phyloP scores from a whole-genome alignment of 2,113 vertebrate species.

The Tragulus kanchil region DNA sequence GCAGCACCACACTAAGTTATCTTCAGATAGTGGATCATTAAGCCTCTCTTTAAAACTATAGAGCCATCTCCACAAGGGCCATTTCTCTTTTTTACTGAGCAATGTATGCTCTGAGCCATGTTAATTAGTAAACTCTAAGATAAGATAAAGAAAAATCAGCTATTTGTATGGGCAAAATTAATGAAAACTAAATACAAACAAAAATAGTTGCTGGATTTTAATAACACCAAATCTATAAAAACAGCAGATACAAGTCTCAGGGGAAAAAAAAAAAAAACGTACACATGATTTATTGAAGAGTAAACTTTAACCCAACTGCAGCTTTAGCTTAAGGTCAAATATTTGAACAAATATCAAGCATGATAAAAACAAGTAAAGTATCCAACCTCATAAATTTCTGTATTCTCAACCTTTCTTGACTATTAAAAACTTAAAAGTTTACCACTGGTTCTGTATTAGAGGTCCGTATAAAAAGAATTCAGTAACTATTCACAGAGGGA shows the following conservation, averaged over 20 bases:
- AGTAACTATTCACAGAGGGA: constrained; percentile 6
- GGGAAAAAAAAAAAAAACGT: constrained; percentile 17
- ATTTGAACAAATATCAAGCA: background rate
- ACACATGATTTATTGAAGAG: background rate
- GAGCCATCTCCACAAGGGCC: background rate
- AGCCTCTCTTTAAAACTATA: constrained; percentile 46
- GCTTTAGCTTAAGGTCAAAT: constrained; percentile 1
- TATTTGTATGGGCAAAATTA: constrained; percentile 45
- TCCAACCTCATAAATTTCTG: background rate
- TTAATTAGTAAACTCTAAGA: constrained; percentile 35
- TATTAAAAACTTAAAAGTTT: background rate
- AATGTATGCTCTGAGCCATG: background rate
- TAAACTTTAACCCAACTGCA: background rate
- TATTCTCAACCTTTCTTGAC: constrained; percentile 1
- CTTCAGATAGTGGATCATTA: constrained; percentile 43
- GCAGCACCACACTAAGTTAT: constrained; percentile 27
- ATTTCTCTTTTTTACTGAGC: constrained; percentile 40
- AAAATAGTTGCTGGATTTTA: background rate
- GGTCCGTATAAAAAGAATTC: background rate
- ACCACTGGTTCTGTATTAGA: background rate
- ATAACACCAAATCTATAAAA: background rate
- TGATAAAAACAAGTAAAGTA: background rate
- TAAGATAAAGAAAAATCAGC: constrained; percentile 29
- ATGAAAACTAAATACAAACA: constrained; percentile 1
- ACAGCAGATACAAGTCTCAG: background rate